A percentile compares a stretch with the other conserved stretches of the same genome.
These are phyloP conservation scores for Rhynchomys soricoides DNA, from an alignment of 2,113 vertebrate genomes.

Conservation along the genomic window DNA sequence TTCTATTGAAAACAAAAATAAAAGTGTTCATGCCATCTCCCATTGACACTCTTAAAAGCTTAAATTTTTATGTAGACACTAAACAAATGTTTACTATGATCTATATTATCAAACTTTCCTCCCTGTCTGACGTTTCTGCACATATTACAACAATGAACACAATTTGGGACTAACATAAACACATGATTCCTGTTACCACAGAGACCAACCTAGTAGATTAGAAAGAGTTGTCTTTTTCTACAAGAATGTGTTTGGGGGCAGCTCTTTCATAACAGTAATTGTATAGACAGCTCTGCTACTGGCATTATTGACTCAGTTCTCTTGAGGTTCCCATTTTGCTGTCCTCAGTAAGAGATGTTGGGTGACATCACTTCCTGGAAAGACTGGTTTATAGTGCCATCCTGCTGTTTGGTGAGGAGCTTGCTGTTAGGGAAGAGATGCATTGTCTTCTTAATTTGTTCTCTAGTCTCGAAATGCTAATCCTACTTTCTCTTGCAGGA, in stretches of 20 bases:
- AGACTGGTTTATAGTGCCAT: neutral
- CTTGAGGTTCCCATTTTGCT: neutral
- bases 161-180: neutral
- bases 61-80: neutral
- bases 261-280: neutral
- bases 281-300: neutral
- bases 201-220: neutral
- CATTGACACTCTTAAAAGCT: slow-evolving; percentile 3
- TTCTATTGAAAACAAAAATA: slow-evolving; percentile 7
- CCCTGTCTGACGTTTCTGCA: neutral
- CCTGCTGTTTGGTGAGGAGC: neutral
- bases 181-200: neutral
- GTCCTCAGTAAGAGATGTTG: neutral
- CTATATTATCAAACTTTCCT: neutral
- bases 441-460: neutral
- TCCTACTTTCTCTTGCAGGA: neutral
- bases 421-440: neutral
- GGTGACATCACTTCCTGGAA: neutral
- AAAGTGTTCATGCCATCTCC: neutral
- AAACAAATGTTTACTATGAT: neutral
- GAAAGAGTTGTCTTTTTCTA: neutral
- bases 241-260: neutral
- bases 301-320: neutral
- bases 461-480: neutral
- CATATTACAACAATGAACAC: neutral